Percentiles rank a stretch among this genome's conserved stretches.
These are phyloP conservation scores for Etheostoma spectabile DNA, from an alignment of 2,113 vertebrate species.

Conservation along the genomic window DNA sequence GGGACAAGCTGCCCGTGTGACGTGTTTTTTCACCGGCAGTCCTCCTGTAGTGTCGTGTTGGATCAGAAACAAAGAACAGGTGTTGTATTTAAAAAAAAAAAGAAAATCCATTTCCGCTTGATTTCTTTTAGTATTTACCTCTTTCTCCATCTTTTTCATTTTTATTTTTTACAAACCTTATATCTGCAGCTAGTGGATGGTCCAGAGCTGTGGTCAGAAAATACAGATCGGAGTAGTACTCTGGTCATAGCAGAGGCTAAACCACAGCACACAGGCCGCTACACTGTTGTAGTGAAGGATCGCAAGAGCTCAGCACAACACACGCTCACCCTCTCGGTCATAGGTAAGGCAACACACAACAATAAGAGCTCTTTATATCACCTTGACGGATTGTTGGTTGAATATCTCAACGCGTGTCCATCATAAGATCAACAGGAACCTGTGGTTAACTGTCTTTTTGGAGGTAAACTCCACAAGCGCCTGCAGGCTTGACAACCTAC, in stretches of 20 bases:
- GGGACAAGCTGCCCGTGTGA: constrained; percentile 75
- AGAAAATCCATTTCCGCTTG: background rate
- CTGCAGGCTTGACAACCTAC: no score
- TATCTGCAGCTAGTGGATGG: constrained; percentile 72
- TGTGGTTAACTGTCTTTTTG: no score
- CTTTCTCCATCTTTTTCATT: background rate
- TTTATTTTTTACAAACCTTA: background rate
- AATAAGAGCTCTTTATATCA: no score
- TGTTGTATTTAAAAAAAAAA: constrained; percentile 26
- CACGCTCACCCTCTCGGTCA: constrained; percentile 78
- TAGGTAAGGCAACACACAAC: constrained; percentile 76
- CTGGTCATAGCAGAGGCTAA: constrained; percentile 77
- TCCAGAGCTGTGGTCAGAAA: constrained; percentile 75
- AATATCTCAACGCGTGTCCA: no score
- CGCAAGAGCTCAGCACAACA: constrained; percentile 80
- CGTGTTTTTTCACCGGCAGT: constrained; percentile 75
- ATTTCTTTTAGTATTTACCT: constrained; percentile 4
- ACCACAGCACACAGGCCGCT: constrained; percentile 79
- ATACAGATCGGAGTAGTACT: constrained; percentile 68
- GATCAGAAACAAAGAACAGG: constrained; percentile 84
- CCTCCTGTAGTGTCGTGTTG: constrained; percentile 83
- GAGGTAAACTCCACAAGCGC: no score
- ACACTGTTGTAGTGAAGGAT: constrained; percentile 80
- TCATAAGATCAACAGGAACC: no score
- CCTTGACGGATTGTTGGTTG: no score